Evolutionary conservation across 92 coral and sea anemone species (phyloP).

Genomic region (Porites rus): DNA sequence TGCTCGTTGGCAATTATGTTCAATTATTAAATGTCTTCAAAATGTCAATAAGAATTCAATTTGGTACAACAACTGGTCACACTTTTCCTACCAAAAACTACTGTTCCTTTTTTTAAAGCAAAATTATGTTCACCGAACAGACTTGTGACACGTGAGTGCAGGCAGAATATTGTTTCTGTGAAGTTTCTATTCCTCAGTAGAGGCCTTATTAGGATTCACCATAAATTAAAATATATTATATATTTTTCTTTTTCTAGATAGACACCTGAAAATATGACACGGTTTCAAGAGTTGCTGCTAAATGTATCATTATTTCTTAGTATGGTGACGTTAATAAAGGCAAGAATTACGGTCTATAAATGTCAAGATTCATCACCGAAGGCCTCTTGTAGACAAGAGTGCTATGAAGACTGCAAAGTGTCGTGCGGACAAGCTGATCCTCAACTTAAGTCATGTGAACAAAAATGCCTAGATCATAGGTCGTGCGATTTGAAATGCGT

Average conservation of each 20-base stretch:
- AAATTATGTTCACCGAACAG: too few species aligned
- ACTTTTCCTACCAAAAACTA: too few species aligned
- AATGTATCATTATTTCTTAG: not conserved
- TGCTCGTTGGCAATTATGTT: too few species aligned
- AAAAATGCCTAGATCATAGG: conserved; percentile 9
- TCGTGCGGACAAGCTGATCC: not conserved
- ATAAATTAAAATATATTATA: not conserved
- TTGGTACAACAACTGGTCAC: too few species aligned
- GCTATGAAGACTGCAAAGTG: conserved; percentile 36
- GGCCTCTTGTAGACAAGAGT: conserved; percentile 13
- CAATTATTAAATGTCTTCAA: too few species aligned
- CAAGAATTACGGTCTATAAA: conserved; percentile 4
- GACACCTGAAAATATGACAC: not conserved
- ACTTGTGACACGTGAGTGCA: too few species aligned
- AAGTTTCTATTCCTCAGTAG: not conserved
- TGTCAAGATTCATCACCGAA: not conserved
- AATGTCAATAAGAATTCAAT: too few species aligned
- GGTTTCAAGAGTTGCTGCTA: not conserved
- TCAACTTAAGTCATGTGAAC: conserved; percentile 31
- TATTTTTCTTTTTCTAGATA: not conserved
- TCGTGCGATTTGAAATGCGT: conserved; percentile 37
- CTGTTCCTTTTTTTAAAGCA: too few species aligned
- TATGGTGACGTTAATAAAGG: not conserved
- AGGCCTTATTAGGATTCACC: not conserved
- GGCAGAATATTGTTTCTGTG: not conserved